Base-by-base conservation (phyloP, 1,140 invertebrate species). In the Panulirus ornatus region DNA sequence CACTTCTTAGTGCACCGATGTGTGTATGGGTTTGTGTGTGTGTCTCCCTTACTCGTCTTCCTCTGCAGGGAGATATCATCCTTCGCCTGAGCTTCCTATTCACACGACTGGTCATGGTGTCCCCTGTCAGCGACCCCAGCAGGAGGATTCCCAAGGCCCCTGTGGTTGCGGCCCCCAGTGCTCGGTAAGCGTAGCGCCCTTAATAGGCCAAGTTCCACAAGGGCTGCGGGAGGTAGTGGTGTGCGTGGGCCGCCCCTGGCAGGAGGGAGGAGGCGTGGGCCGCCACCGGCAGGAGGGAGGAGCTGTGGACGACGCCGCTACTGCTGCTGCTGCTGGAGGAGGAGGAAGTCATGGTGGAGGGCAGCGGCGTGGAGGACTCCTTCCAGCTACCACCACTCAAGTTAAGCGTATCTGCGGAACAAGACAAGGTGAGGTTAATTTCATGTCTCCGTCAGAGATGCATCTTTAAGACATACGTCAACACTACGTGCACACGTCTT, bases 121-220 rank as follows among this genome's bases (percentile, higher is more conserved):
- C 85, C 85, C 85, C 76, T n/a, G 54, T 79, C 75, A 63, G 58
- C 73, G 85, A 63, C 76, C 85, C 71, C 85, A 58, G 73, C 85
- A 79, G 85, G 76, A 78, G 73, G 58, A 40, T 47, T 63, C 70
- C 75, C 73, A 75, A 63, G 75, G 47, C 85, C 85, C 85, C 75
- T 88, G 36, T 58, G 40, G 85, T n/a, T 85, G 51, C 71, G 79
- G 70, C 79, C 79, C n/a, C 78, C 70, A 66, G 70, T 89, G 79
- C 81, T 83, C 78, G 79, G 79, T 89, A 89, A 89, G 88, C 88
- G 88, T 89, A 89, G 58, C 66, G 71, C 79, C 79, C 88, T 83
- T 89, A 89, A 58, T 89, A 89, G 81, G 88, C 88, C 88, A 89
- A 89, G 88, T 89, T 89, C 88, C 88, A 89, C 51, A 89, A 89